These are phyloP conservation scores for Myopa tessellatipennis DNA, from an alignment of 2,888 invertebrate genomes.

Conservation along the genomic window DNA sequence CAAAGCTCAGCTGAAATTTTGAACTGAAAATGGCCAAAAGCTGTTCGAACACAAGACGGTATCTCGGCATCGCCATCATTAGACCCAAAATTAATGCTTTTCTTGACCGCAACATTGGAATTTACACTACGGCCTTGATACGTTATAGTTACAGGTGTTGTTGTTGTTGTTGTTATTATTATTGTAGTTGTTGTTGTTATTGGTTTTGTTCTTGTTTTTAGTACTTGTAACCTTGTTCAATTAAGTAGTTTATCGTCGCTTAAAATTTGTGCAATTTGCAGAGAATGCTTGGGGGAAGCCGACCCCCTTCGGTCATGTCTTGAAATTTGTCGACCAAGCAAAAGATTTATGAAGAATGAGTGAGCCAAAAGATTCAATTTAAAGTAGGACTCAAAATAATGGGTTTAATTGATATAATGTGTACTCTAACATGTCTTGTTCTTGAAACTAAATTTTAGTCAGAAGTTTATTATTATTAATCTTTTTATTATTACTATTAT, in stretches of 20 bases:
- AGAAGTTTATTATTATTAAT: too few relatives aligned
- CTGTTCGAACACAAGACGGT: not conserved
- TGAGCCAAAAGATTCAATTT: too few relatives aligned
- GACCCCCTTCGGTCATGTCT: too few relatives aligned
- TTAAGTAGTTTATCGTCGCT: not conserved
- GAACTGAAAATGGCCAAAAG: conserved; percentile 3
- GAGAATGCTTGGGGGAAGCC: too few relatives aligned
- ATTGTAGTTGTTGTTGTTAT: not conserved
- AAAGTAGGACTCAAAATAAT: too few relatives aligned
- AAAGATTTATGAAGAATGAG: too few relatives aligned
- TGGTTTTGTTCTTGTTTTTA: not conserved
- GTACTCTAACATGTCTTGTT: too few relatives aligned
- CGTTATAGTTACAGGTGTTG: not conserved
- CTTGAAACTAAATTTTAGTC: too few relatives aligned
- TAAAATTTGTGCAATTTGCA: not conserved
- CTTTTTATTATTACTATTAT: too few relatives aligned
- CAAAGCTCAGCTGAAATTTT: not conserved
- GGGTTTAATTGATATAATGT: too few relatives aligned
- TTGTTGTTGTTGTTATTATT: not conserved
- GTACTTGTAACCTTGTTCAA: not conserved
- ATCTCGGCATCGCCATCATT: not conserved
- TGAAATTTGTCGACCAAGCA: too few relatives aligned
- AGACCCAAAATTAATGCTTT: not conserved
- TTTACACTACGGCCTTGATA: conserved; percentile 16
- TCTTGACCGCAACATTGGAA: conserved; percentile 21